phyloP scores from a whole-genome alignment of 2,797 vertebrate genomes.

The Acipenser ruthenus region DNA sequence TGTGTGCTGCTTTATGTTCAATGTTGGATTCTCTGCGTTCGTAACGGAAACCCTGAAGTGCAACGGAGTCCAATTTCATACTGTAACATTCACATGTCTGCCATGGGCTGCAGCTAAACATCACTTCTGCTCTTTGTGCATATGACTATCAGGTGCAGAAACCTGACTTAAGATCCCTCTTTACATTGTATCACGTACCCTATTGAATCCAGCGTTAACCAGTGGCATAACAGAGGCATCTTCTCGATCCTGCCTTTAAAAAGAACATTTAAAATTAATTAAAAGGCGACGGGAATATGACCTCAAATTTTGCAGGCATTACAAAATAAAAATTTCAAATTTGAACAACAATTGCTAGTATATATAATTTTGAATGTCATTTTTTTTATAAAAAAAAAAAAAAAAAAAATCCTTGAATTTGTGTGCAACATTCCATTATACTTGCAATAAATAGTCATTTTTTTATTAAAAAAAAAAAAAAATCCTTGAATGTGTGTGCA shows the following conservation, averaged over 20 bases:
- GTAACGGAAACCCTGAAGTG: no score
- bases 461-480: background rate
- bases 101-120: background rate
- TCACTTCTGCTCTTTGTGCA: background rate
- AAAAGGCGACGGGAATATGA: background rate
- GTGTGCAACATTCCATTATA: no score
- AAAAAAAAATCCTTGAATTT: no score
- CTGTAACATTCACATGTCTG: background rate
- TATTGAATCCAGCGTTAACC: conserved; percentile 89
- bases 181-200: conserved; percentile 61
- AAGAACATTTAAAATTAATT: conserved; percentile 28
- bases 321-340: conserved; percentile 14
- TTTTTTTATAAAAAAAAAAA: background rate
- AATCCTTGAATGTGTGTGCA: no score
- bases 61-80: conserved; percentile 10
- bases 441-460: background rate
- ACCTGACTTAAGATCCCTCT: background rate
- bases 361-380: background rate
- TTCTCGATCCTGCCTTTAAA: conserved; percentile 81
- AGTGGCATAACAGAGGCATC: conserved; percentile 88
- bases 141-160: background rate
- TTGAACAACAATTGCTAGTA: conserved; percentile 23
- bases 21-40: no score
- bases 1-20: no score
- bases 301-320: no score